These are phyloP conservation scores for Psittacula cyanocephala DNA, from an alignment of 2,113 vertebrate species.

Conservation along the genomic window DNA sequence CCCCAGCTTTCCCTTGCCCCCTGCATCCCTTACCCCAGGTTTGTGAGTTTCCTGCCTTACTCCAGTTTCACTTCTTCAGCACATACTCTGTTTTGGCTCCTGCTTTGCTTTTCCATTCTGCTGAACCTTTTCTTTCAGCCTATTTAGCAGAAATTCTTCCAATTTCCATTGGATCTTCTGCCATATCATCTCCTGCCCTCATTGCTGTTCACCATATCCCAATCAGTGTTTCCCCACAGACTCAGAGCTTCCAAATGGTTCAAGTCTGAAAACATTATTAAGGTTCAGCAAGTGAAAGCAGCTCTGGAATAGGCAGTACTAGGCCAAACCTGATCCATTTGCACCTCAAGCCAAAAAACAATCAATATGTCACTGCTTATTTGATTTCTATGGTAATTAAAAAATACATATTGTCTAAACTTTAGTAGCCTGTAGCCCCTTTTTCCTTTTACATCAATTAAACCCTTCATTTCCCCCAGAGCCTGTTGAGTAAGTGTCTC, in stretches of 20 bases:
- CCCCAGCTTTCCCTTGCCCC: neutral
- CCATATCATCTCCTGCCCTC: neutral
- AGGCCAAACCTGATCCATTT: neutral
- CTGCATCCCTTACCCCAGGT: neutral
- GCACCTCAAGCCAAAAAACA: neutral
- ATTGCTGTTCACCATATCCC: neutral
- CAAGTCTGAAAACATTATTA: neutral
- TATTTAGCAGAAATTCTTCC: neutral
- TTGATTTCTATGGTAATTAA: neutral
- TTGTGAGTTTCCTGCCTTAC: neutral
- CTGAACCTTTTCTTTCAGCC: neutral
- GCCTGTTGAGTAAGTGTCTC: neutral
- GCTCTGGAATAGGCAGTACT: neutral
- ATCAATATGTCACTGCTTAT: neutral
- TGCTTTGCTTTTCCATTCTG: neutral
- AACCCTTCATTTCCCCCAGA: neutral
- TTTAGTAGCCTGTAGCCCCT: neutral
- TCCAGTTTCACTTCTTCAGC: neutral
- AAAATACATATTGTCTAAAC: neutral
- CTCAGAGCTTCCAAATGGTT: neutral
- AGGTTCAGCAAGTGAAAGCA: neutral
- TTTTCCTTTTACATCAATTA: neutral
- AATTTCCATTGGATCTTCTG: neutral
- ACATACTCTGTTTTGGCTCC: neutral
- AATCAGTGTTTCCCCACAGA: neutral